Conservation (phyloP, 2,888 invertebrate genomes). For the Tetragnatha montana region DNA sequence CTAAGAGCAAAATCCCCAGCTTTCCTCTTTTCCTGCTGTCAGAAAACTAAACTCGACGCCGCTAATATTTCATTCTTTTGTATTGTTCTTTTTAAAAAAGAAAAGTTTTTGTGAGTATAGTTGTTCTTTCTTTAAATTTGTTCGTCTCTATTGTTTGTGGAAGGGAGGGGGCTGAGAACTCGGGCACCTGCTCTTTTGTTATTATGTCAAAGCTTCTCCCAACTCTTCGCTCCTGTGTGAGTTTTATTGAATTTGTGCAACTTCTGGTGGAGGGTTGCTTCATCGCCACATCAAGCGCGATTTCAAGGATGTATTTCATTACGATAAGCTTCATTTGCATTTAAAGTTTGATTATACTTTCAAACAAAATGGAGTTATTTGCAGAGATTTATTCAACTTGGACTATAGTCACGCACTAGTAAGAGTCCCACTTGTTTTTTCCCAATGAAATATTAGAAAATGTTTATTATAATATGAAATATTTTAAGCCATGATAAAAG, state of each 20-base stretch:
- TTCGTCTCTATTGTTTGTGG: neutral
- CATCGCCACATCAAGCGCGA: too few relatives aligned
- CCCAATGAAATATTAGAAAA: too few relatives aligned
- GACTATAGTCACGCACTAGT: too few relatives aligned
- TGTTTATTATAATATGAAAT: too few relatives aligned
- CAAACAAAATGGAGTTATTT: too few relatives aligned
- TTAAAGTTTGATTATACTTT: too few relatives aligned
- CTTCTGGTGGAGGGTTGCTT: too few relatives aligned
- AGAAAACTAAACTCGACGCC: neutral
- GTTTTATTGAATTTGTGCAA: neutral
- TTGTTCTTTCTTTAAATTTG: neutral
- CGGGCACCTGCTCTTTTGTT: neutral
- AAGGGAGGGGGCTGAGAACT: neutral
- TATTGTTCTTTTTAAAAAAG: neutral
- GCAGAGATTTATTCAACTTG: too few relatives aligned
- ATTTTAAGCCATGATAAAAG: too few relatives aligned
- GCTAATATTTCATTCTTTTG: conserved; percentile 1
- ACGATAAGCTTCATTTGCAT: too few relatives aligned
- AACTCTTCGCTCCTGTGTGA: neutral
- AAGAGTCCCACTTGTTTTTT: too few relatives aligned
- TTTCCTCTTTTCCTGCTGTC: neutral
- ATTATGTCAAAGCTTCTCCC: neutral
- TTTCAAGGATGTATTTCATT: too few relatives aligned
- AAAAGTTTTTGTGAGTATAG: neutral
- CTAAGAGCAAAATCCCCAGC: neutral